Evolutionary conservation across 2,888 invertebrate species (phyloP).

Genomic region (Autographa pulchrina): DNA sequence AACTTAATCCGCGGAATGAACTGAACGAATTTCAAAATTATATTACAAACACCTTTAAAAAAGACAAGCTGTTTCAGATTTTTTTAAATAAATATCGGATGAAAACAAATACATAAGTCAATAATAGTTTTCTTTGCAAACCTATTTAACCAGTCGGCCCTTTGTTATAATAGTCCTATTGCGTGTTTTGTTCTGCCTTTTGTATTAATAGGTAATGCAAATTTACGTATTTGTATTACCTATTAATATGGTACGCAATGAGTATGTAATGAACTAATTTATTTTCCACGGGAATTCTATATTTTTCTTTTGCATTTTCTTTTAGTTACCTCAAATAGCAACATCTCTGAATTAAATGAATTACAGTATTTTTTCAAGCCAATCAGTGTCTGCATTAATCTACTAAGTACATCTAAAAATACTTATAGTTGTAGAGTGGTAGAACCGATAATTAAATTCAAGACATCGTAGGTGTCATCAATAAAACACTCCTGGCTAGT

Average conservation of each 20-base stretch:
- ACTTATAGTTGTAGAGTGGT: background rate
- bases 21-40: background rate
- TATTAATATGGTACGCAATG: no score
- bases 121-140: background rate
- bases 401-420: no score
- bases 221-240: no score
- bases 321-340: no score
- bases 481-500: background rate
- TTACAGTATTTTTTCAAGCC: no score
- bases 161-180: conserved; percentile 1
- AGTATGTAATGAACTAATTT: background rate
- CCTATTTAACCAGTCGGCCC: background rate
- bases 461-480: conserved; percentile 2
- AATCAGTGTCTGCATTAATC: no score
- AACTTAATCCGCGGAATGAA: background rate
- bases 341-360: no score
- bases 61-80: no score
- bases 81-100: background rate
- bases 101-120: background rate
- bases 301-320: no score
- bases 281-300: background rate
- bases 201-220: conserved; percentile 3
- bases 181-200: background rate
- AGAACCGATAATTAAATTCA: background rate
- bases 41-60: background rate